Evolutionary conservation across 2,113 vertebrate genomes (phyloP), one percentile per base, ranked within the genome.

Genomic region (Origma solitaria): DNA sequence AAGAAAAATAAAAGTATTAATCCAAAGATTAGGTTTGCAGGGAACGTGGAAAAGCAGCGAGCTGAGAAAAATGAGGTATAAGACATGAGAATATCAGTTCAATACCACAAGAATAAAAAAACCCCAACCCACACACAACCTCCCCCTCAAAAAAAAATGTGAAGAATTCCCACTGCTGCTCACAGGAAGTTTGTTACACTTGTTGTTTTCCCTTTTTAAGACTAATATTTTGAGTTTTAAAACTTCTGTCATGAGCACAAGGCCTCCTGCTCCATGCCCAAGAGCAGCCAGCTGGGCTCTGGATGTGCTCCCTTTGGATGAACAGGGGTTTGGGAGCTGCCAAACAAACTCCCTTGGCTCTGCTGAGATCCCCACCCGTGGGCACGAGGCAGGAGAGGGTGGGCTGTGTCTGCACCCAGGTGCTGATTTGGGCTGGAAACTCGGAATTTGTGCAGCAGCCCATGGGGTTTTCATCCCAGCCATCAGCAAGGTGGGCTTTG

Each of bases 191-290:
- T 86, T 20, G 31, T 38, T 62, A 11, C 2, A 3, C 5, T 21
- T 18, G 16, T 33, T 78, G 62, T 57, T 31, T 45, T 17, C 23
- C 19, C 22, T 64, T 71, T 44, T 50, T 2, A 56, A 47, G 15
- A 50, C 18, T 60, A 73, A 88, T 77, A 66, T 86, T 92, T 92
- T 42, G 25, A 33, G 88, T 66, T 88, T 89, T 35, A 10, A 62
- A 77, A 33, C 45, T 15, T 54, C 51, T 56, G n/a, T 24, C 40
- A 13, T 0, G 18, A 84, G 56, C 58, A 33, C 3, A 14, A 49
- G 11, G 28, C 68, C 49, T 27, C 19, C 44, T 31, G 28, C 53
- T 79, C 65, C 11, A 7, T 16, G 45, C n/a, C 44, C 25, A 19
- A 3, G 62, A 61, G 18, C 28, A 81, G 14, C 15, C 49, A 61